Base-by-base conservation (phyloP, 2,797 vertebrate genomes). In the Etheostoma perlongum region DNA sequence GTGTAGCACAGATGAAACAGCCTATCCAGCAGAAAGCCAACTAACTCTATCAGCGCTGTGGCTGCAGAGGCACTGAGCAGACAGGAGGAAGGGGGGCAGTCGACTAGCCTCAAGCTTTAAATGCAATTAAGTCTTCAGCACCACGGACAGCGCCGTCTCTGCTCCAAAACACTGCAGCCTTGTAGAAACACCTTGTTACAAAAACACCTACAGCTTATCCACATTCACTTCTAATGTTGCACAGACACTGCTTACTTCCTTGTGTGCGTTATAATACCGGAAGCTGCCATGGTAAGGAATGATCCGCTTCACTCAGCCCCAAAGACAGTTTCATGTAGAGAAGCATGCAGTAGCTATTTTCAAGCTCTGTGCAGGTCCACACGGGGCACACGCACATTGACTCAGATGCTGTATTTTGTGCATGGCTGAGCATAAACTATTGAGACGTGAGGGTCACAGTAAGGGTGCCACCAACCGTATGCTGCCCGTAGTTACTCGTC, bases 381-480 rank as follows among this genome's bases (percentile, higher is more conserved):
- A 10, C 46, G 30, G 44, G 30, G n/a, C 49, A 40, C 64, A 46
- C 16, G 33, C 67, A 66, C 66, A 44, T 0, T 53, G 62, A 64
- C 75, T 68, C 78, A 46, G 66, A 80, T 66, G 78, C 72, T 62
- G 79, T 71, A 67, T 84, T 86, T 67, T 36, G 66, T 85, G 88
- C 86, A 68, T 47, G 84, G 74, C 74, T 76, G 80, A 81, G 82
- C 88, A 40, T 74, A 87, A 85, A 80, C 85, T n/a, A 15, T 30
- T 19, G 84, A 82, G 84, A 84, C 77, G 82, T 65, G 81, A 48
- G 89, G 90, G 89, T 92, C 90, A 89, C 84, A 46, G 83, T 36
- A 6, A 84, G 84, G 87, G 51, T 85, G 89, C 89, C 89, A 88
- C 87, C 89, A 84, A 77, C 87, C 84, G 85, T 84, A 67, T 62